Percentiles rank a stretch among this genome's conserved stretches.
These are phyloP conservation scores for Mus minutoides DNA, from an alignment of 2,797 vertebrate genomes.

Conservation along the genomic window DNA sequence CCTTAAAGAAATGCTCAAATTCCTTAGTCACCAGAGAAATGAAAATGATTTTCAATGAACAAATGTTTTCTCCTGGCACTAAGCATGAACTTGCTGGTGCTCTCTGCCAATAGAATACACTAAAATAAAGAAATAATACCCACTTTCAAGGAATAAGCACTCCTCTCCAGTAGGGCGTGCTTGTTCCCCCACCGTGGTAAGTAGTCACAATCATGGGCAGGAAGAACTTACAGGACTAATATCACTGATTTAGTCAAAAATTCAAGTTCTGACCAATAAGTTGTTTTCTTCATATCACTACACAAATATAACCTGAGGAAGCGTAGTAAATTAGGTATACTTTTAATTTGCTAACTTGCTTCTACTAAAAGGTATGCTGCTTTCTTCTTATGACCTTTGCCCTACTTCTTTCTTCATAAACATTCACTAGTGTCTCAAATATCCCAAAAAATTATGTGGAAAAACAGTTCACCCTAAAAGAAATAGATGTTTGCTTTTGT, in stretches of 20 bases:
- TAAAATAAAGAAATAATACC: neutral
- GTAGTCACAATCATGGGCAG: neutral
- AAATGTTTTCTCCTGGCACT: neutral
- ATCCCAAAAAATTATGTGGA: neutral
- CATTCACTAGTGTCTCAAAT: neutral
- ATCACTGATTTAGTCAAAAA: neutral
- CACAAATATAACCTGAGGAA: neutral
- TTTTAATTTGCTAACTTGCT: neutral
- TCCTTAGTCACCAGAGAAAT: neutral
- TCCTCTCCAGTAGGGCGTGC: neutral
- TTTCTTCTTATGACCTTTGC: neutral
- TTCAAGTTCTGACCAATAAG: neutral
- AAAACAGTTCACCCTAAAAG: neutral
- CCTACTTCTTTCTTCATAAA: neutral
- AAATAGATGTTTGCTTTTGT: neutral
- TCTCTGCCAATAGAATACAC: neutral
- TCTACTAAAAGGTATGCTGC: neutral
- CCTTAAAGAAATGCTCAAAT: no score
- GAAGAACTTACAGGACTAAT: neutral
- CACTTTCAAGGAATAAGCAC: fast-evolving
- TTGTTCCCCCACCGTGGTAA: neutral
- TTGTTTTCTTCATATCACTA: neutral
- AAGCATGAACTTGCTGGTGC: neutral
- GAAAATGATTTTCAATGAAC: neutral
- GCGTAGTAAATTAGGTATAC: neutral